Evolutionary conservation across 2,113 vertebrate genomes (phyloP), one percentile per base, ranked within the genome.

Genomic region (Laticauda colubrina): DNA sequence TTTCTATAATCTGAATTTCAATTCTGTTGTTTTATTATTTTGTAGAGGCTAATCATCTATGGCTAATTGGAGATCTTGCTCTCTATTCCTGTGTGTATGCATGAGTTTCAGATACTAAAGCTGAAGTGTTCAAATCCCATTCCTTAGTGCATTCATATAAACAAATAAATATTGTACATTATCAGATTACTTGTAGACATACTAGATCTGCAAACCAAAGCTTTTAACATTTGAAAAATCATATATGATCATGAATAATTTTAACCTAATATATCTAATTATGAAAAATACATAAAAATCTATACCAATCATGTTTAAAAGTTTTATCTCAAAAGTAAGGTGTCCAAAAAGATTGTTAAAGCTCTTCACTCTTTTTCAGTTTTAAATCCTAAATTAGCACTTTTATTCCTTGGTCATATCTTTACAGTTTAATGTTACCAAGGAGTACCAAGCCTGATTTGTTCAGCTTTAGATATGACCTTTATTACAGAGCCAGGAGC

Each of bases 401-500:
- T 20, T 86, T 26, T 88, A 12, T 39, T 81, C 81, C 43, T n/a
- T 15, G 54, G 7, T 12, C 89, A 92, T 90, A 51, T 91, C 18
- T 11, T 55, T 89, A 0, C 0, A 48, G 11, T 43, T 91, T 75
- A 0, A 0, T n/a, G 24, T 20, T 4, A 51, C 29, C 86, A 21
- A 8, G 18, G 45, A 56, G n/a, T 64, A 54, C 69, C 89, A 55
- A 0, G 39, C 26, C 1, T 8, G 56, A 87, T 1, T 10, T 26
- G 85, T n/a, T 45, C 89, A 23, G 0, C 12, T 24, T 3, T 4
- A 11, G 59, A 55, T 87, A 69, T n/a, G 26, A n/a, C 20, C 51
- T 88, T 89, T 86, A 81, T 81, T 81, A 69, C 69, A 64, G 23
- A 89, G 56, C 43, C 15, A 90, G 89, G 64, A 89, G 34, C 23